These are phyloP conservation scores for Atrina japonica DNA, from an alignment of 2,888 invertebrate genomes.

Conservation along the genomic window DNA sequence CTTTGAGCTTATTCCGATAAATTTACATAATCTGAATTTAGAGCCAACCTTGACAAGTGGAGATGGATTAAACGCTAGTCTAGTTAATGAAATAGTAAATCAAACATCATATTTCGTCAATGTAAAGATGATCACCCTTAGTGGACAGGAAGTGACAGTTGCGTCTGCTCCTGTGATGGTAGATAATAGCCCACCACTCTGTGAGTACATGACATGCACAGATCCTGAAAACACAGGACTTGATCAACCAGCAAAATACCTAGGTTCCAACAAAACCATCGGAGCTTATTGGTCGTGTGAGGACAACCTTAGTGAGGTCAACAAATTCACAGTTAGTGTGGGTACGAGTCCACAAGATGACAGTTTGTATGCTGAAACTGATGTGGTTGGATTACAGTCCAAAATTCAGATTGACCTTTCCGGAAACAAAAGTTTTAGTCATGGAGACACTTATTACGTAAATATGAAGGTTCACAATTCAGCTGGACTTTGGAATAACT, in stretches of 20 bases:
- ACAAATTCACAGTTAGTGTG: constrained; percentile 42
- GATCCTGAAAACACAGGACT: constrained; percentile 38
- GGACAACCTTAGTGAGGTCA: constrained; percentile 57
- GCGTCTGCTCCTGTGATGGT: constrained; percentile 31
- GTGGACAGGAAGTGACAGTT: constrained; percentile 12
- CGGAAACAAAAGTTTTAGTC: not conserved
- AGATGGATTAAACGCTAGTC: constrained; percentile 7
- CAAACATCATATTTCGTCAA: constrained; percentile 33
- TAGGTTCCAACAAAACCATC: constrained; percentile 56
- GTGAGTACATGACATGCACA: constrained; percentile 30
- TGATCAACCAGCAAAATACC: constrained; percentile 50
- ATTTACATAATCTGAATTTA: constrained; percentile 5
- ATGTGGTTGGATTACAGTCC: constrained; percentile 12
- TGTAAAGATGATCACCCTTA: constrained; percentile 33
- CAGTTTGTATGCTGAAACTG: constrained; percentile 11
- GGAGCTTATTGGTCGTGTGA: constrained; percentile 60
- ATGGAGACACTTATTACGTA: constrained; percentile 32
- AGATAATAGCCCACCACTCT: constrained; percentile 40
- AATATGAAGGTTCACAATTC: constrained; percentile 29
- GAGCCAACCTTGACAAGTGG: constrained; percentile 9
- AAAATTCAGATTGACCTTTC: constrained; percentile 16
- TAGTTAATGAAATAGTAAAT: constrained; percentile 10
- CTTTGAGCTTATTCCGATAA: constrained; percentile 37
- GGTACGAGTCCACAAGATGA: constrained; percentile 21
- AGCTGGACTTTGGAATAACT: constrained; percentile 26